Evolutionary conservation across 2,888 invertebrate species (phyloP).

Genomic region (Horisme vitalbata): DNA sequence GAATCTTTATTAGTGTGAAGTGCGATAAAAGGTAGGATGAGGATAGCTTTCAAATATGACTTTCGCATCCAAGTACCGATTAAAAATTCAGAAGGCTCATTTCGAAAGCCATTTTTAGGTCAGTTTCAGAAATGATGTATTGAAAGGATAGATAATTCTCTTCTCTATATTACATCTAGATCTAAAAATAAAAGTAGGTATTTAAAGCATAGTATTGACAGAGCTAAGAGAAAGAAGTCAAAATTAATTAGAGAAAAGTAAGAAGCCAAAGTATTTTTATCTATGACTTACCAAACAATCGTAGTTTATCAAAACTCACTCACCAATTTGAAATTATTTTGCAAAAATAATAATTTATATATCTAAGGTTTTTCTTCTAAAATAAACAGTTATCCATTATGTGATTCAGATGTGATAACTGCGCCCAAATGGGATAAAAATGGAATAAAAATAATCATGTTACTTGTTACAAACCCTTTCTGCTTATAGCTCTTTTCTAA

Average conservation of each 20-base stretch:
- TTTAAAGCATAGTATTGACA: too few relatives aligned
- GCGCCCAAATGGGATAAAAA: conserved; percentile 19
- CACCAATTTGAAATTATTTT: conserved; percentile 1
- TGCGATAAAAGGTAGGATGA: too few relatives aligned
- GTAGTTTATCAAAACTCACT: conserved; percentile 5
- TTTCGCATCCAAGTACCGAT: conserved; percentile 31
- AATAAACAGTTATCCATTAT: not conserved
- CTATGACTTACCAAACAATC: conserved; percentile 16
- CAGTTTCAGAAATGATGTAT: conserved; percentile 24
- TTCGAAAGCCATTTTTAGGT: conserved; percentile 34
- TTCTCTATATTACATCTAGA: too few relatives aligned
- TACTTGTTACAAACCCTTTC: conserved; percentile 38
- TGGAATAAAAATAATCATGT: conserved; percentile 13
- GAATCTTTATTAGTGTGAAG: too few relatives aligned
- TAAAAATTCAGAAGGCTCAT: conserved; percentile 36
- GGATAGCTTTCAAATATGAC: conserved; percentile 30
- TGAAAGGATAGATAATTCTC: not conserved
- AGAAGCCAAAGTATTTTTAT: too few relatives aligned
- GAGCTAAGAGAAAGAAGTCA: too few relatives aligned
- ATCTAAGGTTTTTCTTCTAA: not conserved
- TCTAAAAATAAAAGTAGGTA: too few relatives aligned
- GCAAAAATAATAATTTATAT: too few relatives aligned
- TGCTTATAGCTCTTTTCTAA: conserved; percentile 46
- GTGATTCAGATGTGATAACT: not conserved
- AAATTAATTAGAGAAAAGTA: too few relatives aligned